phyloP scores from a whole-genome alignment of 2,797 vertebrate species.

The Eulemur albifrons region DNA sequence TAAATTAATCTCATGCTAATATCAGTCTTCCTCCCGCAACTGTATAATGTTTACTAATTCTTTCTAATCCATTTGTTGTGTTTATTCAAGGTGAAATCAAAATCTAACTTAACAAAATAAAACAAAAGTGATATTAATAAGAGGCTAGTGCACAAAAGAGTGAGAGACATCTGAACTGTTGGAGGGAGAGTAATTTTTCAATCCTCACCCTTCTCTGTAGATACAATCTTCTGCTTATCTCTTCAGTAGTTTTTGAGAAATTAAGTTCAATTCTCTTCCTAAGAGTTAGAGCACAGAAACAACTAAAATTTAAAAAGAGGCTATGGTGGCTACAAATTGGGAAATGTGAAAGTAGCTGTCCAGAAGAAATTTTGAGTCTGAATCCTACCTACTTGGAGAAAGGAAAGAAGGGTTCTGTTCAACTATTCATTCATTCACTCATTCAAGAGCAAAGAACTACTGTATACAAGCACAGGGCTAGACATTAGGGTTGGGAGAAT shows the following conservation, averaged over 20 bases:
- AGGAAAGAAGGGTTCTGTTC: not conserved
- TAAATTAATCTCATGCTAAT: not conserved
- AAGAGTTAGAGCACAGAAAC: not conserved
- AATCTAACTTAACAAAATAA: conserved; percentile 12
- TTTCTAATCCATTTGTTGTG: not conserved
- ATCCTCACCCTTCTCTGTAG: not conserved
- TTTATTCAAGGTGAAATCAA: conserved; percentile 6
- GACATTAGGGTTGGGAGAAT: not conserved
- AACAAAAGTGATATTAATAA: not conserved
- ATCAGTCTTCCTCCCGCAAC: not conserved
- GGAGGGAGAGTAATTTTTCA: not conserved
- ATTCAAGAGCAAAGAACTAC: not conserved
- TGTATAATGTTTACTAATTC: not conserved
- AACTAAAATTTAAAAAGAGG: not conserved
- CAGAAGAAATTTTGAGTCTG: not conserved
- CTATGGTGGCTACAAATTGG: not conserved
- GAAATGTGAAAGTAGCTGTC: not conserved
- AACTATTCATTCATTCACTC: not conserved
- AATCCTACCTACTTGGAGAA: not conserved
- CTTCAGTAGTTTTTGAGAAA: not conserved
- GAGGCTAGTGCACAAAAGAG: not conserved
- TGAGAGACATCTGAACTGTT: not conserved
- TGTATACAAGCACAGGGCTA: not conserved
- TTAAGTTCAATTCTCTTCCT: not conserved
- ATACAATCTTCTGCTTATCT: not conserved